These are phyloP conservation scores for Hypsibius dujardini DNA, from an alignment of 1,140 invertebrate genomes.

Conservation along the genomic window DNA sequence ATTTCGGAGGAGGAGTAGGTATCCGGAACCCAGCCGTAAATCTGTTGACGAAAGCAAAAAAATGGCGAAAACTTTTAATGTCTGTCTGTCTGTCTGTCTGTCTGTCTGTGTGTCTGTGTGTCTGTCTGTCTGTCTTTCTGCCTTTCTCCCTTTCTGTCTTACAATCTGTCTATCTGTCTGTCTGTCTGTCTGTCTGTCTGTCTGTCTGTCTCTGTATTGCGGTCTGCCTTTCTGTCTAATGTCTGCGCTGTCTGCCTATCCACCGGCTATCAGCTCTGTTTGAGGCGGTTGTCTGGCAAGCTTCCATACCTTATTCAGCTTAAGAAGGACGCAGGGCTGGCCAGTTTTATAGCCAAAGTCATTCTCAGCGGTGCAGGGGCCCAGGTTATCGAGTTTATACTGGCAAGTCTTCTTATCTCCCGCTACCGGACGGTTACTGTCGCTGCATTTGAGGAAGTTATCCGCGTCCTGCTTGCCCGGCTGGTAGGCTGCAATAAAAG, in stretches of 20 bases:
- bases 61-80: too few relatives aligned
- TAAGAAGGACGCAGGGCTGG: constrained; percentile 61
- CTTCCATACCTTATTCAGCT: constrained; percentile 53
- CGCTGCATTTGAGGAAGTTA: not conserved
- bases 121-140: too few relatives aligned
- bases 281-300: not conserved
- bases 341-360: constrained; percentile 53
- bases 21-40: constrained; percentile 25
- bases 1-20: constrained; percentile 35
- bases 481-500: too few relatives aligned
- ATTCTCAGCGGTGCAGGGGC: constrained; percentile 45
- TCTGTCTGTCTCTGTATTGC: too few relatives aligned
- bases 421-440: not conserved
- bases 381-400: not conserved
- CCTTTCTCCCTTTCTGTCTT: too few relatives aligned
- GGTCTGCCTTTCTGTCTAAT: too few relatives aligned
- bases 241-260: too few relatives aligned
- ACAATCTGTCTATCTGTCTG: too few relatives aligned
- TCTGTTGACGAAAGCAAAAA: not conserved
- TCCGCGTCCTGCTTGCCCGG: too few relatives aligned
- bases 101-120: too few relatives aligned
- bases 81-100: too few relatives aligned
- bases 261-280: not conserved
- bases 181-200: too few relatives aligned
- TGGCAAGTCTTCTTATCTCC: not conserved